These are phyloP conservation scores for Arctopsyche grandis DNA, from an alignment of 1,140 invertebrate species.

Conservation along the genomic window DNA sequence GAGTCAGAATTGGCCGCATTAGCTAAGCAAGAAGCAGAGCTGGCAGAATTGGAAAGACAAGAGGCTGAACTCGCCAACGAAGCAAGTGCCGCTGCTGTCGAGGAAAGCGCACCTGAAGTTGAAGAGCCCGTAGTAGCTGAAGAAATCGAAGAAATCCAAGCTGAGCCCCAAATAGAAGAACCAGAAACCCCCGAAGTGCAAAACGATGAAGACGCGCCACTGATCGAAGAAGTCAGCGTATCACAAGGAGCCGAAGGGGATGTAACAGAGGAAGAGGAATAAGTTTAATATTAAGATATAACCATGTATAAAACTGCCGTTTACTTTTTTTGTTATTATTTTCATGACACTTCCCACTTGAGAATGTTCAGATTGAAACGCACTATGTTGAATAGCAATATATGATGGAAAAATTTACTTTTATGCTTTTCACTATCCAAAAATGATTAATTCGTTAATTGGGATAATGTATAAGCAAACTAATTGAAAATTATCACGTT, in stretches of 20 bases:
- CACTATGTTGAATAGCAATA: too few species aligned
- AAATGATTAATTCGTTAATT: too few species aligned
- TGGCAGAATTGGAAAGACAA: slow-evolving; percentile 65
- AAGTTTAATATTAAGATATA: slow-evolving; percentile 33
- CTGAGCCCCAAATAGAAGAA: slow-evolving; percentile 46
- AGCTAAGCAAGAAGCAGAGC: slow-evolving; percentile 70
- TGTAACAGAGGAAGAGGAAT: slow-evolving; percentile 64
- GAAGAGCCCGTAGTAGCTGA: slow-evolving; percentile 13
- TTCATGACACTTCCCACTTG: too few species aligned
- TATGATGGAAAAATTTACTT: too few species aligned
- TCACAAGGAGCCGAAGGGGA: slow-evolving; percentile 64
- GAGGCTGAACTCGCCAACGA: slow-evolving; percentile 69
- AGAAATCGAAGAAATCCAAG: slow-evolving; percentile 10
- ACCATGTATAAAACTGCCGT: slow-evolving; percentile 21
- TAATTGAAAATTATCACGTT: too few species aligned
- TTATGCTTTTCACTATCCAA: too few species aligned
- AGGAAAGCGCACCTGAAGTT: slow-evolving; percentile 56
- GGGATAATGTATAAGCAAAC: too few species aligned
- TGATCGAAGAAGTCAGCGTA: slow-evolving; percentile 56
- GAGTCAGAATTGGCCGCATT: slow-evolving; percentile 64
- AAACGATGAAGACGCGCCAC: slow-evolving; percentile 59
- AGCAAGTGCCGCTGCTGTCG: slow-evolving; percentile 65
- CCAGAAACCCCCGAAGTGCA: slow-evolving; percentile 54
- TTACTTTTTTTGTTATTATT: slow-evolving; percentile 15
- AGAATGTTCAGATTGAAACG: too few species aligned